Percentiles rank a stretch among this genome's conserved stretches.
These are phyloP conservation scores for Aphidius colemani DNA, from an alignment of 2,888 invertebrate species.

Conservation along the genomic window DNA sequence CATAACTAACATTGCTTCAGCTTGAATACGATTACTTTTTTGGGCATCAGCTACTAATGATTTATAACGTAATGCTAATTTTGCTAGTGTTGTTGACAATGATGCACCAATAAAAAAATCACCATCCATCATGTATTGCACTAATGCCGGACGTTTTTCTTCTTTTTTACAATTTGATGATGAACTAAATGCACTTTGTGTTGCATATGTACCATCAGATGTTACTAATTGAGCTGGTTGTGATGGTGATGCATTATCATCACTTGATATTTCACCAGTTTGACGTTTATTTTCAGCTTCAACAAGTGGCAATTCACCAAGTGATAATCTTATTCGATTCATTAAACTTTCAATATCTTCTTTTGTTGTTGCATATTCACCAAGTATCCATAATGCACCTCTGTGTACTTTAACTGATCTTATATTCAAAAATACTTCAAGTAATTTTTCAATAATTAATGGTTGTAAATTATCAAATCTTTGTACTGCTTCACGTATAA, in stretches of 20 bases:
- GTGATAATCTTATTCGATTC: conserved; percentile 72
- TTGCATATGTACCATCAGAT: conserved; percentile 98
- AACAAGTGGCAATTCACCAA: conserved; percentile 66
- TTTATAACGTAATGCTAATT: conserved; percentile 74
- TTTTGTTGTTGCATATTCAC: conserved; percentile 86
- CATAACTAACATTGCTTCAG: conserved; percentile 87
- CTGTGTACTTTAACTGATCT: conserved; percentile 91
- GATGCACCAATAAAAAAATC: conserved; percentile 96
- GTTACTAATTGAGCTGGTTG: conserved; percentile 78
- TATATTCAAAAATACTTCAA: conserved; percentile 75
- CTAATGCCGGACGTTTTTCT: conserved; percentile 77
- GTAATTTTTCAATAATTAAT: conserved; percentile 74
- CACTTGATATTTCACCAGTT: conserved; percentile 71
- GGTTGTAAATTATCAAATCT: conserved; percentile 82
- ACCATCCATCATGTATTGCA: conserved; percentile 89
- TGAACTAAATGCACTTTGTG: conserved; percentile 94
- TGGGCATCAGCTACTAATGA: conserved; percentile 43
- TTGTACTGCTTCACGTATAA: conserved; percentile 95
- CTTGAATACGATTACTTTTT: conserved; percentile 67
- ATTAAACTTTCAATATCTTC: conserved; percentile 82
- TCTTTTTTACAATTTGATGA: conserved; percentile 67
- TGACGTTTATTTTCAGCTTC: conserved; percentile 73
- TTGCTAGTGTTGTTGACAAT: conserved; percentile 87
- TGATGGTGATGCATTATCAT: conserved; percentile 59
- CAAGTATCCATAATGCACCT: conserved; percentile 95